phyloP scores from a whole-genome alignment of 2,888 invertebrate genomes.

The Drosophila pseudotakahashii region DNA sequence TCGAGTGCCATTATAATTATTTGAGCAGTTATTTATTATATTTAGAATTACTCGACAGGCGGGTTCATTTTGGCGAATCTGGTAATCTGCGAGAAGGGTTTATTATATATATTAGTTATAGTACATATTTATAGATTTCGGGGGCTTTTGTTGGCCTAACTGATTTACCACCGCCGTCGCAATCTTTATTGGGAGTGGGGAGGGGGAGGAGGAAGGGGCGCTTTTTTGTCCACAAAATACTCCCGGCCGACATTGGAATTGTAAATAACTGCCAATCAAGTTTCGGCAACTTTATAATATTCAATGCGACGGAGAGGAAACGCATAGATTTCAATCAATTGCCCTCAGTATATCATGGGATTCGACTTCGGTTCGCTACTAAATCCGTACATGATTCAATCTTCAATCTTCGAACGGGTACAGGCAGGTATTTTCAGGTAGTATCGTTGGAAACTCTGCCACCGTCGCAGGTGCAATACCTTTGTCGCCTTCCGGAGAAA shows the following conservation, averaged over 20 bases:
- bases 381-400: constrained; percentile 26
- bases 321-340: constrained; percentile 43
- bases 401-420: not conserved
- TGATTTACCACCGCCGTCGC: constrained; percentile 30
- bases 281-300: constrained; percentile 27
- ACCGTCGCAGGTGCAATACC: not conserved
- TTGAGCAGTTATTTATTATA: constrained; percentile 62
- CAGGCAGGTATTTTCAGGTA: not conserved
- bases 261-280: constrained; percentile 48
- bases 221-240: constrained; percentile 33
- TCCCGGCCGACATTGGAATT: constrained; percentile 25
- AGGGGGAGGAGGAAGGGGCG: not conserved
- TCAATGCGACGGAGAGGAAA: constrained; percentile 35
- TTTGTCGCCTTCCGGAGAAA: not conserved
- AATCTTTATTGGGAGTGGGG: not conserved
- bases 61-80: constrained; percentile 2
- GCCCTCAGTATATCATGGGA: constrained; percentile 23
- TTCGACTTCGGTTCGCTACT: not conserved
- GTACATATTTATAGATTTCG: constrained; percentile 37
- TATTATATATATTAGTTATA: constrained; percentile 24
- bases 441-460: not conserved
- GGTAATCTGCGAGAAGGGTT: constrained; percentile 15
- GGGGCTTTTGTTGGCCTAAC: not conserved
- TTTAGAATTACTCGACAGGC: constrained; percentile 42
- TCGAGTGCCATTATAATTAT: constrained; percentile 56